Base-by-base conservation (phyloP, 2,797 vertebrate genomes). In the Spheniscus humboldti region DNA sequence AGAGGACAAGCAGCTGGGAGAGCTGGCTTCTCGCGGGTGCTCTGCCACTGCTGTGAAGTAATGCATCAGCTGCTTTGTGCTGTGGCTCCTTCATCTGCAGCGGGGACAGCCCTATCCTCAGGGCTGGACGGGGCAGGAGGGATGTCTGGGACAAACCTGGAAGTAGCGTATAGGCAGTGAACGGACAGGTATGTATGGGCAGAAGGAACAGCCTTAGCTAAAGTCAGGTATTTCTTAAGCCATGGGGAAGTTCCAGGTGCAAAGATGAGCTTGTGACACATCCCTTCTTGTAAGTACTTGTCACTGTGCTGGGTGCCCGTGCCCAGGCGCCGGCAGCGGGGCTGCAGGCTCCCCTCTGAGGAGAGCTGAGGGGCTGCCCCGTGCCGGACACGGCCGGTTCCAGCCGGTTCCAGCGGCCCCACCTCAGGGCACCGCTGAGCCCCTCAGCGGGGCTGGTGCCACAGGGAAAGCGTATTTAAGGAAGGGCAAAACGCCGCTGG, bases 391-490 rank as follows among this genome's bases (percentile, higher is more conserved):
- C 37, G 37, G 37, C 0, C 2, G 7, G n/a, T 45, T 35, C 50
- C 10, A 0, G 14, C 52, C 39, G 39, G 39, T 39, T 39, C 39
- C 39, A 11, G 39, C 12, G 39, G 39, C 39, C 39, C 39, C 39
- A 41, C 39, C 6, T 3, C 39, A 13, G 39, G 39, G 39, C 39
- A 41, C 39, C 13, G 39, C 39, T 41, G 39, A 41, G 39, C 39
- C 39, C 80, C 35, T 62, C 55, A 15, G 35, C 4, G 1, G 9
- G 52, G 30, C 43, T 16, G 22, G 53, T 6, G 2, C 27, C 28
- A 16, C 4, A 0, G 28, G 43, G 25, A 18, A 17, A 3, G 9
- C 0, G 4, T 11, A 1, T 15, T 10, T 6, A 6, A 18, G 48
- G 24, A 63, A 24, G 48, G 37, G 25, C 8, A 5, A 18, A 35